These are phyloP conservation scores for Limonius californicus DNA, from an alignment of 1,140 invertebrate species.

Conservation along the genomic window DNA sequence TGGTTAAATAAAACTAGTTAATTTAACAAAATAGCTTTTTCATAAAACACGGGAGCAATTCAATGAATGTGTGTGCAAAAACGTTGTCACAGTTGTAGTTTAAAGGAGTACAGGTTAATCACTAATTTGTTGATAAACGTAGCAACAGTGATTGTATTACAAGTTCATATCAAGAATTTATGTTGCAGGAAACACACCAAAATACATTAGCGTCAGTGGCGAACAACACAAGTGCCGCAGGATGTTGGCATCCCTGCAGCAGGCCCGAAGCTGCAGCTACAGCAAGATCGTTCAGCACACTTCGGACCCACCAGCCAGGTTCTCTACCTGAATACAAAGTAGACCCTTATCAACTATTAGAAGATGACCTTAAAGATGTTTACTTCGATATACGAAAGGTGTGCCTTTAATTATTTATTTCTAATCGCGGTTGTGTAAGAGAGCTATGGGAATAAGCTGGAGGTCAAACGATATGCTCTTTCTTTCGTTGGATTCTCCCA, in stretches of 20 bases:
- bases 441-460: background rate
- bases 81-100: no score
- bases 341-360: slow-evolving; percentile 80
- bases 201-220: slow-evolving; percentile 17
- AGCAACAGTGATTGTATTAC: no score
- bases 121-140: no score
- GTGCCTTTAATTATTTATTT: slow-evolving; percentile 40
- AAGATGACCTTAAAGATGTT: slow-evolving; percentile 78
- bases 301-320: slow-evolving; percentile 66
- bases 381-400: slow-evolving; percentile 80
- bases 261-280: slow-evolving; percentile 43
- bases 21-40: no score
- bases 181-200: slow-evolving; percentile 22
- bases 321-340: slow-evolving; percentile 72
- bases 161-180: no score
- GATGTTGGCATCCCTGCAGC: slow-evolving; percentile 40
- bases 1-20: no score
- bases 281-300: slow-evolving; percentile 54
- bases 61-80: no score
- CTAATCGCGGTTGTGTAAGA: slow-evolving; percentile 1
- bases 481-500: no score
- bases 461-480: background rate
- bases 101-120: no score
- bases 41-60: no score
- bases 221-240: slow-evolving; percentile 17